Evolutionary conservation across 1,140 invertebrate genomes (phyloP).

Genomic region (Drosophila nebulosa): DNA sequence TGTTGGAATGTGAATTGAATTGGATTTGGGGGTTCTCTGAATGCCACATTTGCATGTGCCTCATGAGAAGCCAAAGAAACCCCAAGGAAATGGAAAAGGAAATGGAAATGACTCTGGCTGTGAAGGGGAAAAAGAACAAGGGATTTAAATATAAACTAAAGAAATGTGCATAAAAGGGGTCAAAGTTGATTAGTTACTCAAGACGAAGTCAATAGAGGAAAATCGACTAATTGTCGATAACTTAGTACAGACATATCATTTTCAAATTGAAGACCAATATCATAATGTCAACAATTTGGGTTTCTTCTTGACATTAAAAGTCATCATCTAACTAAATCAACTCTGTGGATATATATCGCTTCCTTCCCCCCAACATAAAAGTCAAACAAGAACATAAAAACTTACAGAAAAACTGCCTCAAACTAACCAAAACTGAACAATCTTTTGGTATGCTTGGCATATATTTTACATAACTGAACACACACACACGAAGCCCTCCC

Average conservation of each 20-base stretch:
- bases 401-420: neutral
- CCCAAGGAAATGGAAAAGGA: too few relatives aligned
- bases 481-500: neutral
- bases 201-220: too few relatives aligned
- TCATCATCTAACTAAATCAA: neutral
- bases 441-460: slow-evolving; percentile 3
- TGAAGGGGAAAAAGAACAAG: neutral
- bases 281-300: neutral
- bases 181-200: neutral
- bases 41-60: slow-evolving; percentile 51
- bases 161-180: neutral
- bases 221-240: too few relatives aligned
- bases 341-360: neutral
- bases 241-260: neutral
- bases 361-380: neutral
- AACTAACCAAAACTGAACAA: neutral
- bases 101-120: slow-evolving; percentile 6
- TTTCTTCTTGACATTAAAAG: neutral
- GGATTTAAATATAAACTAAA: neutral
- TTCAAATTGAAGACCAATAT: neutral
- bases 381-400: neutral
- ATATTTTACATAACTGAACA: slow-evolving; percentile 12
- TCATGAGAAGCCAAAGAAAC: slow-evolving; percentile 16
- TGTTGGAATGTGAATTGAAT: neutral
- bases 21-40: neutral